phyloP scores from a whole-genome alignment of 53 echinoderm and acorn worm genomes.

The Antedon mediterranea region DNA sequence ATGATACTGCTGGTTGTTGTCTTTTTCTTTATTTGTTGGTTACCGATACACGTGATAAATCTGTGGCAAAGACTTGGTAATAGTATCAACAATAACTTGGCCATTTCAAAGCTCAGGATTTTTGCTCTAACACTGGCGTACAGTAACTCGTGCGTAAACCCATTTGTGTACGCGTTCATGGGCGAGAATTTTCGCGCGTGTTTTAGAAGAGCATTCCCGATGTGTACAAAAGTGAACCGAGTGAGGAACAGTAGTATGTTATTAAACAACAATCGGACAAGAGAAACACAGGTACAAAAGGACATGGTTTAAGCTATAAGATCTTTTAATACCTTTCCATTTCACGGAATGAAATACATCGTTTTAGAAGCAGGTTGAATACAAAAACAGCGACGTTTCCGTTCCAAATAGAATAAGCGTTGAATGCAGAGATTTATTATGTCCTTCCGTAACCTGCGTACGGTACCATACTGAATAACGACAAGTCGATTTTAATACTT shows the following conservation, averaged over 20 bases:
- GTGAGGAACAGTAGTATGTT: neutral
- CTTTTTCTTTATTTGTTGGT: constrained; percentile 80
- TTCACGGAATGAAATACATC: too few relatives aligned
- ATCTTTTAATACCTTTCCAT: too few relatives aligned
- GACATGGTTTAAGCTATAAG: neutral
- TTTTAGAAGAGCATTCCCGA: constrained; percentile 77
- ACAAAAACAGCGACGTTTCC: too few relatives aligned
- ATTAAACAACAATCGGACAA: neutral
- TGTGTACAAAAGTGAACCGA: constrained; percentile 7
- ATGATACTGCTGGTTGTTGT: constrained; percentile 85
- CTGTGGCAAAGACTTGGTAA: constrained; percentile 48
- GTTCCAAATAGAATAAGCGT: too few relatives aligned
- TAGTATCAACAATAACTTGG: constrained; percentile 29
- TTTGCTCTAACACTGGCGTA: constrained; percentile 67
- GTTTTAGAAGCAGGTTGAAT: too few relatives aligned
- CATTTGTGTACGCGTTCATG: constrained; percentile 91
- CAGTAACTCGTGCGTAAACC: constrained; percentile 82
- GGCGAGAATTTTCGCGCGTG: constrained; percentile 82
- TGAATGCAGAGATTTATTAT: too few relatives aligned
- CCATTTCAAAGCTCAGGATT: constrained; percentile 31
- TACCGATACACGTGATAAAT: constrained; percentile 62
- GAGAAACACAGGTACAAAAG: neutral
- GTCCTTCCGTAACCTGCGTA: too few relatives aligned
- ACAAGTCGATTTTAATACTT: too few relatives aligned
- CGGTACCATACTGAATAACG: too few relatives aligned